phyloP scores from a whole-genome alignment of 1,140 invertebrate species.

The Drosophila navojoa region DNA sequence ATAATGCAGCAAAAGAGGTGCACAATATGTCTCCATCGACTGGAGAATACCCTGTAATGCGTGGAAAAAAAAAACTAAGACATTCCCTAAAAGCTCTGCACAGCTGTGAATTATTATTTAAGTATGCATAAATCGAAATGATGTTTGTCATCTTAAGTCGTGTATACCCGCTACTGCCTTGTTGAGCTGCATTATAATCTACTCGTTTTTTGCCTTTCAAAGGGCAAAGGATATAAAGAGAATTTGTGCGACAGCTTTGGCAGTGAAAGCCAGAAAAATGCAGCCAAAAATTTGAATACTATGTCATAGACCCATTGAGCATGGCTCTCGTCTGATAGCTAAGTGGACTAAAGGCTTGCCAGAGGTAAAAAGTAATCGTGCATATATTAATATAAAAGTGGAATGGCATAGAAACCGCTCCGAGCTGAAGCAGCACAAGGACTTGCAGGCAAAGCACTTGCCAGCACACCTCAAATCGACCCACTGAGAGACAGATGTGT shows the following conservation, averaged over 20 bases:
- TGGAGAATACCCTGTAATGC: conserved; percentile 2
- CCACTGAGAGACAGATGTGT: background rate
- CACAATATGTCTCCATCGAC: background rate
- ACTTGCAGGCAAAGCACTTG: background rate
- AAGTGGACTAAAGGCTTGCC: background rate
- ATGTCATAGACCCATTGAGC: conserved; percentile 11
- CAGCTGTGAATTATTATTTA: no score
- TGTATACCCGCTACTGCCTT: background rate
- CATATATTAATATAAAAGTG: background rate
- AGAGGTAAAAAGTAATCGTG: conserved; percentile 1
- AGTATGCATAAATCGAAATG: no score
- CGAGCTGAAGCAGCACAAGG: background rate
- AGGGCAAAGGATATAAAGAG: background rate
- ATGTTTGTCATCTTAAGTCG: no score
- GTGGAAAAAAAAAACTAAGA: background rate
- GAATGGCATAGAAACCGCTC: background rate
- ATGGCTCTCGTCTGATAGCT: background rate
- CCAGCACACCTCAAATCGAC: background rate
- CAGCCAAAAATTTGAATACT: conserved; percentile 52
- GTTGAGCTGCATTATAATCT: background rate
- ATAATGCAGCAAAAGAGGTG: conserved; percentile 9
- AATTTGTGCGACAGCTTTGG: conserved; percentile 17
- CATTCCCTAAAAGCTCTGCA: no score
- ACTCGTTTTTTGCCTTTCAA: background rate
- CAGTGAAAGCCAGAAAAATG: conserved; percentile 27